Conservation (phyloP, 2,888 invertebrate species). For the Drosophila eohydei region DNA sequence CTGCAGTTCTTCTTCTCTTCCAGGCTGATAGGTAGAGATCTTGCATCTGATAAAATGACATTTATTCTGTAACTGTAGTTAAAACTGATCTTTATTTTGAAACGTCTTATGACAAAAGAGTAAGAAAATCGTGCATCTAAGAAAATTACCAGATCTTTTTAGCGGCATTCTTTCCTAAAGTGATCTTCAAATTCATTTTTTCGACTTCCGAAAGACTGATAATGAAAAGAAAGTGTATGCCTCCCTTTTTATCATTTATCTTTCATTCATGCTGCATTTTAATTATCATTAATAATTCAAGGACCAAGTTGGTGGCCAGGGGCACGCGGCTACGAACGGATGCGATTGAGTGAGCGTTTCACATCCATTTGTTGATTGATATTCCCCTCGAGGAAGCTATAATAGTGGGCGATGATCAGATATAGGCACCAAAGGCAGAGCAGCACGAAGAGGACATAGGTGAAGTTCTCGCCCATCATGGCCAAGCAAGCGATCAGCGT, state of each 20-base stretch:
- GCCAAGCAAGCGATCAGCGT: slow-evolving; percentile 51
- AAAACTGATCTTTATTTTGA: slow-evolving; percentile 2
- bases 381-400: slow-evolving; percentile 45
- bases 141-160: background rate
- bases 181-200: background rate
- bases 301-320: background rate
- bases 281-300: background rate
- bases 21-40: background rate
- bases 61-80: background rate
- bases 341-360: slow-evolving; percentile 2
- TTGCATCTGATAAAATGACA: background rate
- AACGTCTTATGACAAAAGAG: background rate
- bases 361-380: background rate
- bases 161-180: background rate
- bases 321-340: background rate
- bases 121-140: background rate
- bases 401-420: slow-evolving; percentile 54
- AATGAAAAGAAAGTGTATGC: background rate
- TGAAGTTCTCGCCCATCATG: slow-evolving; percentile 71
- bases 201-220: background rate
- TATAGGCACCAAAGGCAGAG: slow-evolving; percentile 69
- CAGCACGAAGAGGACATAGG: slow-evolving; percentile 58
- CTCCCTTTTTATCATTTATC: background rate
- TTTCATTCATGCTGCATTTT: background rate
- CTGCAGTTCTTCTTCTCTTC: background rate